Conservation (phyloP, 2,113 vertebrate genomes). For the Notothenia coriiceps region DNA sequence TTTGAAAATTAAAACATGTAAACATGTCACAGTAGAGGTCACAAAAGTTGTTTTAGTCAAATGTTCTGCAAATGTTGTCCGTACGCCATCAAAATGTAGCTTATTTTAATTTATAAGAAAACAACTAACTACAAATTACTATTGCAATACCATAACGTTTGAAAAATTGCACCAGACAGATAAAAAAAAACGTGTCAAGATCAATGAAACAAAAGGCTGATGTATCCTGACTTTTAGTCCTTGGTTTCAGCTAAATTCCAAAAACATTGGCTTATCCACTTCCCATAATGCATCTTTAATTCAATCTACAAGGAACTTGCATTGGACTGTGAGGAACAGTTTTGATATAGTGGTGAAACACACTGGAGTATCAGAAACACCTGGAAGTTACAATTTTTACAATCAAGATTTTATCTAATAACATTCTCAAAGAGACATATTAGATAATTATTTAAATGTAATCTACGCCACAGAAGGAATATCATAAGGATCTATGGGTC, state of each 20-base stretch:
- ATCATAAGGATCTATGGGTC: background rate
- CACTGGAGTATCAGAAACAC: background rate
- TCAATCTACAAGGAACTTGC: background rate
- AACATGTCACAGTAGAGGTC: background rate
- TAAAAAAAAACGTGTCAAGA: background rate
- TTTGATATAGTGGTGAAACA: background rate
- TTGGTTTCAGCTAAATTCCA: background rate
- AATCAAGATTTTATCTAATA: background rate
- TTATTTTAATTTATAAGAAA: background rate
- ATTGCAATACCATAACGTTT: background rate
- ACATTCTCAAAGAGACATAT: background rate
- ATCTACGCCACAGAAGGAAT: background rate
- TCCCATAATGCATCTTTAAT: background rate
- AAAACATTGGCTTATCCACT: background rate
- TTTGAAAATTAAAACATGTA: background rate
- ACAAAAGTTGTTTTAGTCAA: no score
- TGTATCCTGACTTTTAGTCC: background rate
- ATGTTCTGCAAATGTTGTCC: background rate
- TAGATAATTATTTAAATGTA: background rate
- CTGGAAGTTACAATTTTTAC: background rate
- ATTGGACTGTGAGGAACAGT: background rate
- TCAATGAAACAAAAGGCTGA: background rate
- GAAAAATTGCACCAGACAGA: background rate
- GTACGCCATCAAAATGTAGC: background rate
- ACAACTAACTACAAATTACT: background rate